Conservation (phyloP, 2,888 invertebrate genomes). For the Plebejus anna region DNA sequence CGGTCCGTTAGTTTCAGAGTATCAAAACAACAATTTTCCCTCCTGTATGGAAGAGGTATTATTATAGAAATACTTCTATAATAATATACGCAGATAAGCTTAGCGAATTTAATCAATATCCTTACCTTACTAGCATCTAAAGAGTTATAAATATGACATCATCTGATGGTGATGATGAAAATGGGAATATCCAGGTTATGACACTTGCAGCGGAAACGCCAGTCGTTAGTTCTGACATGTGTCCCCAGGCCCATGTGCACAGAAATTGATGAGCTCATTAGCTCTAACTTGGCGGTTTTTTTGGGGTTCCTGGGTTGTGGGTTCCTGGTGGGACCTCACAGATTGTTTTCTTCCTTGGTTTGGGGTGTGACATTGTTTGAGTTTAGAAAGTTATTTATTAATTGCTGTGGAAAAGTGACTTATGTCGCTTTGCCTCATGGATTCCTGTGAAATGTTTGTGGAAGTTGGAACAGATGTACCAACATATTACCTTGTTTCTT, state of each 20-base stretch:
- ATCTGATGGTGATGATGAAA: not conserved
- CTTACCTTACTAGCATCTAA: too few species aligned
- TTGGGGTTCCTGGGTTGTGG: constrained; percentile 52
- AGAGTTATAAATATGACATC: not conserved
- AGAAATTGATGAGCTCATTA: constrained; percentile 73
- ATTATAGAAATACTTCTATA: too few species aligned
- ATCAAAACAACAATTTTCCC: not conserved
- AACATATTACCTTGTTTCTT: not conserved
- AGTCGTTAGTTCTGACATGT: constrained; percentile 66
- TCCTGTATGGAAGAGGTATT: too few species aligned
- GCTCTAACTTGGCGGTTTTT: constrained; percentile 43
- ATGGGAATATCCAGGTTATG: constrained; percentile 3
- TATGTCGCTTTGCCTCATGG: not conserved
- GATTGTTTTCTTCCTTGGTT: constrained; percentile 28
- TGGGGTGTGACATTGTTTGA: constrained; percentile 26
- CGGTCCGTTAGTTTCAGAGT: too few species aligned
- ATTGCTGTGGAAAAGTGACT: constrained; percentile 13
- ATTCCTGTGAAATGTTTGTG: not conserved
- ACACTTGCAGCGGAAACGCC: constrained; percentile 59
- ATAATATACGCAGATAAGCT: too few species aligned
- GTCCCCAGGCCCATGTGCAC: constrained; percentile 47
- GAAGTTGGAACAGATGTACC: not conserved
- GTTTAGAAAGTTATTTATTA: constrained; percentile 22
- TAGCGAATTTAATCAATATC: too few species aligned
- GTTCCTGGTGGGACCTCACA: constrained; percentile 59